Percentiles rank a stretch among this genome's conserved stretches.
Conservation (phyloP, 1,140 invertebrate species). For the Macrobrachium rosenbergii region DNA sequence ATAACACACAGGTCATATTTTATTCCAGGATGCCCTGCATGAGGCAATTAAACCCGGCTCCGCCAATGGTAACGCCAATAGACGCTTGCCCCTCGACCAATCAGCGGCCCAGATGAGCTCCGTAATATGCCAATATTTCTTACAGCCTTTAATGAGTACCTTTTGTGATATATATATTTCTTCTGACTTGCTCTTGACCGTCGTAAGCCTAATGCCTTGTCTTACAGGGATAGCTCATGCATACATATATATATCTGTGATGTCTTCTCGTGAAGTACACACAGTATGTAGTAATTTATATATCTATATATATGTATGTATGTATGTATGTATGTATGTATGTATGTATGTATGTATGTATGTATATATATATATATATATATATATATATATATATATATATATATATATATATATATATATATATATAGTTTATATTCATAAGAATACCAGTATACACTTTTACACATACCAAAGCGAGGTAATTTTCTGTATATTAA, state of each 20-base stretch:
- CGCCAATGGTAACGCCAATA: conserved; percentile 26
- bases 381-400: too few species aligned
- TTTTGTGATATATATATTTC: too few species aligned
- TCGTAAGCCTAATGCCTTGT: too few species aligned
- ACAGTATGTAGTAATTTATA: neutral
- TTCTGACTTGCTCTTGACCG: too few species aligned
- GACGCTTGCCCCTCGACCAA: neutral
- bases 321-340: neutral
- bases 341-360: neutral
- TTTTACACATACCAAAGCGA: neutral
- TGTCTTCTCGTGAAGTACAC: too few species aligned
- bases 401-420: too few species aligned
- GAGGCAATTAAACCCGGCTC: too few species aligned
- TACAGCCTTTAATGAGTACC: too few species aligned
- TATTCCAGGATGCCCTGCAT: neutral
- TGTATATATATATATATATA: neutral
- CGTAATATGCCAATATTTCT: too few species aligned
- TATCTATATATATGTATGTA: neutral
- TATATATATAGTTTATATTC: neutral
- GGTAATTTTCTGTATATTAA: too few species aligned
- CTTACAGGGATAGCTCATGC: too few species aligned
- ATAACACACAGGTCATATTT: neutral
- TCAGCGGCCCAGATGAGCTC: neutral
- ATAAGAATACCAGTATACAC: neutral
- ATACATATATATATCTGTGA: too few species aligned